phyloP scores from a whole-genome alignment of 2,113 vertebrate genomes.

The Parus major region DNA sequence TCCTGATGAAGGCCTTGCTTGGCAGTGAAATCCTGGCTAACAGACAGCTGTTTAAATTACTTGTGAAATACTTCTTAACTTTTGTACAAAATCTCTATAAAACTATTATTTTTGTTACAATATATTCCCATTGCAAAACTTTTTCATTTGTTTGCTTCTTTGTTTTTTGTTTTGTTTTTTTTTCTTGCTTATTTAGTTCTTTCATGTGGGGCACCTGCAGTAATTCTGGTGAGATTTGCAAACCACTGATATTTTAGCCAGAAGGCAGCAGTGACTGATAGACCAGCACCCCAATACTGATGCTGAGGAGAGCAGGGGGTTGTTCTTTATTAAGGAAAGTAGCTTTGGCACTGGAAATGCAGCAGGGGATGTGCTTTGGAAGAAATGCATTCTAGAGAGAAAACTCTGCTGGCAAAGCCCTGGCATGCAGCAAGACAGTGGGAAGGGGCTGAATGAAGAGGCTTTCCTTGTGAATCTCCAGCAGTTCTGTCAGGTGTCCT shows the following conservation, averaged over 20 bases:
- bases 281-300: not conserved
- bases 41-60: not conserved
- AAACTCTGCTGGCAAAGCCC: not conserved
- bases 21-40: not conserved
- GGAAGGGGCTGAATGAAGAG: not conserved
- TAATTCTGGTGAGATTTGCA: not conserved
- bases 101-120: not conserved
- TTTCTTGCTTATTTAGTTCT: not conserved
- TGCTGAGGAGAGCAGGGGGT: not conserved
- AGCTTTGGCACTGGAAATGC: not conserved
- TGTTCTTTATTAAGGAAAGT: not conserved
- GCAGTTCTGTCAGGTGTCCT: not conserved
- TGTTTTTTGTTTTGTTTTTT: accelerated
- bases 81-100: not conserved
- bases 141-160: not conserved
- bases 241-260: not conserved
- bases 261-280: not conserved
- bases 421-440: not conserved
- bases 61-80: not conserved
- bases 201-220: not conserved
- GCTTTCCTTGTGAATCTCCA: not conserved
- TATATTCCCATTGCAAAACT: not conserved
- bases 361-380: not conserved
- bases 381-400: not conserved
- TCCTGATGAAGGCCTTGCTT: not conserved